Evolutionary conservation across 2,888 invertebrate genomes (phyloP).

Genomic region (Brenthis hecate): DNA sequence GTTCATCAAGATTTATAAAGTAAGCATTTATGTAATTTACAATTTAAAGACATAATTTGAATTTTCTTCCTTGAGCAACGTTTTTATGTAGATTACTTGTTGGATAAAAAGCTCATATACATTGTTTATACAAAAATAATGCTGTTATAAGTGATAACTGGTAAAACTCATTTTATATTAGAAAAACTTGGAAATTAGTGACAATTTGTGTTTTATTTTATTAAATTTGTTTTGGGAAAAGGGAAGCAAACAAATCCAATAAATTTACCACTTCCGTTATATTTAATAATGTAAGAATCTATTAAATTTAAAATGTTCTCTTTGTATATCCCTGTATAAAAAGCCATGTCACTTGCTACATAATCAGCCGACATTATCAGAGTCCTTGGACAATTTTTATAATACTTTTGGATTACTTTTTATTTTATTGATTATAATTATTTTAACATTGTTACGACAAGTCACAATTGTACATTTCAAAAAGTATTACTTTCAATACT

Average conservation of each 20-base stretch:
- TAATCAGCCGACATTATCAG: neutral
- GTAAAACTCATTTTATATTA: neutral
- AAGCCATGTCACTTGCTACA: neutral
- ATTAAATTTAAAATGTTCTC: neutral
- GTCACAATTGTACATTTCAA: neutral
- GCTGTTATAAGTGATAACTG: slow-evolving; percentile 2
- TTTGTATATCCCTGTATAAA: neutral
- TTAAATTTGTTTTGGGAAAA: neutral
- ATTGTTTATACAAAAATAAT: neutral
- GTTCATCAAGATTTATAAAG: too few species aligned
- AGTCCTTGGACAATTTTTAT: slow-evolving; percentile 2
- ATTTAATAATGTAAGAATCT: neutral
- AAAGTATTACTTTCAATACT: neutral
- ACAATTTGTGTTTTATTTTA: slow-evolving; percentile 1
- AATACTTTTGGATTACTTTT: neutral
- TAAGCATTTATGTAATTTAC: too few species aligned
- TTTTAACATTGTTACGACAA: neutral
- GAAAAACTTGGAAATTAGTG: slow-evolving; percentile 8
- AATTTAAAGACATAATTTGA: too few species aligned
- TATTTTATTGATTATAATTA: neutral
- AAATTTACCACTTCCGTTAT: neutral
- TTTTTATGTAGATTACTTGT: too few species aligned
- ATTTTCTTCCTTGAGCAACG: too few species aligned
- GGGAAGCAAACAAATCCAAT: neutral
- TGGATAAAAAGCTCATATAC: neutral